Evolutionary conservation across 2,888 invertebrate genomes (phyloP), one percentile per base, ranked within the genome.

Genomic region (Aleiodes alternator): DNA sequence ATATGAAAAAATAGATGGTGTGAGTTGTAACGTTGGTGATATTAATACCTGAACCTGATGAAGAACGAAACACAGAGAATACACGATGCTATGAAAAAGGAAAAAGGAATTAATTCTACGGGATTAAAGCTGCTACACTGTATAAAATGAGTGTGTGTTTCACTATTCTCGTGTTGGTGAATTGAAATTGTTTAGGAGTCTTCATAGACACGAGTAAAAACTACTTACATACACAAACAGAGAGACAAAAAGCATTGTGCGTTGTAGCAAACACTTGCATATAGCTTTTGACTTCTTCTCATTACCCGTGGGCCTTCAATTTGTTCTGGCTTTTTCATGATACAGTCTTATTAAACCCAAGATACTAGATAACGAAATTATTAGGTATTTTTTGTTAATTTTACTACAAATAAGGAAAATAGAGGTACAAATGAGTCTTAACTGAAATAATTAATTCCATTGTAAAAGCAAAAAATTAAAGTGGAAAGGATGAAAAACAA

Each of bases 81-180:
- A 86, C 87, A 86, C 87, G 88, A 87, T 87, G 86, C 84, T 86
- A 82, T 86, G 86, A 86, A 23, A 23, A 23, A n/a, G 12, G 88
- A 88, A 88, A 88, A 89, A 88, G 87, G 87, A 88, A 89, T 88
- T 88, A 88, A 89, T 88, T 88, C 88, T 84, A 86, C 86, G 84
- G 86, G 86, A 89, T 88, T 88, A 88, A 88, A 88, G 88, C 84
- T 87, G 82, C 56, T 34, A 71, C 29, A 59, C 50, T 55, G 23
- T 73, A 70, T 70, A 38, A 43, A 70, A 70, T 70, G 29, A 43
- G 14, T 57, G 31, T 59, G 59, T 69, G 31, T 71, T 71, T 61
- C 34, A 34, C 2, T 29, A 34, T 38, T 59, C 14, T 59, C 16
- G 56, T 61, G 61, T 72, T 72, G 51, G 51, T 61, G 61, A 48